These are phyloP conservation scores for Scaptodrosophila latifasciaeformis DNA, from an alignment of 2,888 invertebrate genomes.

Conservation along the genomic window DNA sequence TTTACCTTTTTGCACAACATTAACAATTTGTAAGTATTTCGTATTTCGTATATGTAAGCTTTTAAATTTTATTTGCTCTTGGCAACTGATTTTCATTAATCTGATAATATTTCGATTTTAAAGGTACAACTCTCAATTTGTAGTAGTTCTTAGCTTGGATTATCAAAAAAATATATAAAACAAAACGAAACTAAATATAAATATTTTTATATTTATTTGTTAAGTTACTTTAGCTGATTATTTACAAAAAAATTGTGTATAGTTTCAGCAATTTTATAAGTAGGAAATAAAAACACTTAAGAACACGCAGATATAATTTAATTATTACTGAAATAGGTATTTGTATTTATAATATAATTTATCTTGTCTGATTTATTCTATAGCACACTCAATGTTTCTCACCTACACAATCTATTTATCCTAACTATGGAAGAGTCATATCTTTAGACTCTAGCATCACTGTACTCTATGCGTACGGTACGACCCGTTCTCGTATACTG, in stretches of 20 bases:
- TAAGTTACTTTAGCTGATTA: too few relatives aligned
- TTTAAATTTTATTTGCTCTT: conserved; percentile 36
- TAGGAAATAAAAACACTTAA: conserved; percentile 2
- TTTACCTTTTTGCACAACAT: not conserved
- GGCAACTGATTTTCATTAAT: conserved; percentile 17
- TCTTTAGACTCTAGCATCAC: conserved; percentile 48
- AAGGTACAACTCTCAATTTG: conserved; percentile 63
- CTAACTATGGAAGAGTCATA: too few relatives aligned
- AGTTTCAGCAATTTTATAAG: conserved; percentile 12
- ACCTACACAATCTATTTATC: too few relatives aligned
- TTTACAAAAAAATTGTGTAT: not conserved
- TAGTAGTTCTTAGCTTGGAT: conserved; percentile 20
- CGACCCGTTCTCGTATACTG: conserved; percentile 42
- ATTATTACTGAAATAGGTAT: too few relatives aligned
- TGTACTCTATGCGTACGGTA: conserved; percentile 58
- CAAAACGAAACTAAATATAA: too few relatives aligned
- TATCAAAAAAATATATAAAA: conserved; percentile 14
- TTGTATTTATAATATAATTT: too few relatives aligned
- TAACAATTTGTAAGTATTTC: not conserved
- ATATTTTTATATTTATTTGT: too few relatives aligned
- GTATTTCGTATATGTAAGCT: conserved; percentile 4
- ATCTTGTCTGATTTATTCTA: too few relatives aligned
- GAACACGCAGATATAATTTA: not conserved
- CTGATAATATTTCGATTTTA: conserved; percentile 23
- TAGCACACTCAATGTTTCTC: too few relatives aligned